Conservation (phyloP, 1,140 invertebrate species). For the Choristoneura fumiferana region DNA sequence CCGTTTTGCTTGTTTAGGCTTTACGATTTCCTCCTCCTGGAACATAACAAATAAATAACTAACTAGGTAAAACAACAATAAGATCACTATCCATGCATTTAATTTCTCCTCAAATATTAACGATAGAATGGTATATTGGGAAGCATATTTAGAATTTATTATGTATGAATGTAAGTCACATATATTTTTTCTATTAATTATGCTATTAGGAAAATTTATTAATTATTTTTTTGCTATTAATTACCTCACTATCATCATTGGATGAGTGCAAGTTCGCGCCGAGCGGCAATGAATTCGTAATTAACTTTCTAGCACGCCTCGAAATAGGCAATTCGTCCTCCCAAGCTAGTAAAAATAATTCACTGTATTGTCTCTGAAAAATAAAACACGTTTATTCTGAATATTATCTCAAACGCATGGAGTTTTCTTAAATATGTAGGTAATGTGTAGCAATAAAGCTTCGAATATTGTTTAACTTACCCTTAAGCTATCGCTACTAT, state of each 20-base stretch:
- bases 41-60: constrained; percentile 42
- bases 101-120: too few relatives aligned
- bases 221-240: constrained; percentile 13
- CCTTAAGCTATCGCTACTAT: constrained; percentile 87
- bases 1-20: constrained; percentile 91
- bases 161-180: too few relatives aligned
- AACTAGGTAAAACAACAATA: too few relatives aligned
- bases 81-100: too few relatives aligned
- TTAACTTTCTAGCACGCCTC: constrained; percentile 79
- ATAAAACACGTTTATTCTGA: not conserved
- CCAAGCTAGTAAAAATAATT: constrained; percentile 94
- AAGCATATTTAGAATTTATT: too few relatives aligned
- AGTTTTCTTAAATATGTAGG: too few relatives aligned
- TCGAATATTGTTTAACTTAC: too few relatives aligned
- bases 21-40: constrained; percentile 90
- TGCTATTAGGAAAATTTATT: too few relatives aligned
- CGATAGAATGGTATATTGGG: too few relatives aligned
- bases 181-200: too few relatives aligned
- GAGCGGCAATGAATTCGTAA: constrained; percentile 69
- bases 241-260: constrained; percentile 87
- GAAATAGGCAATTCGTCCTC: constrained; percentile 87
- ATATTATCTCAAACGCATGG: too few relatives aligned
- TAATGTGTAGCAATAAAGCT: too few relatives aligned
- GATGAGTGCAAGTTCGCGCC: constrained; percentile 82
- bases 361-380: constrained; percentile 92